These are phyloP conservation scores for Tetraodon nigroviridis DNA, from an alignment of 2,113 vertebrate species.

Conservation along the genomic window DNA sequence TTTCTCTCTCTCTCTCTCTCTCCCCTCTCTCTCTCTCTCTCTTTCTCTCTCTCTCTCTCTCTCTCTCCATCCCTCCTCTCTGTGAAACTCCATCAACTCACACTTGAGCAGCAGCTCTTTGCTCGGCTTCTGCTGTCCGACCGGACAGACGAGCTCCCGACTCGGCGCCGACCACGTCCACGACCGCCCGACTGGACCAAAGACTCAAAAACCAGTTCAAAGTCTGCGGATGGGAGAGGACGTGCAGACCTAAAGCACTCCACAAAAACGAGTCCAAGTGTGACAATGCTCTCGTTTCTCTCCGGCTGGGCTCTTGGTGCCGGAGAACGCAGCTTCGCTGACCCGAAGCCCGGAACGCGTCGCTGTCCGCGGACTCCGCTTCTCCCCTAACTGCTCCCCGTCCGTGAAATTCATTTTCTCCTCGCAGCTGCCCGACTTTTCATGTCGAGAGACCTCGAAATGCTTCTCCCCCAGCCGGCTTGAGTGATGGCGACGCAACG, in stretches of 20 bases:
- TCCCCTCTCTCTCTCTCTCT: background rate
- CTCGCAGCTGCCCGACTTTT: constrained; percentile 22
- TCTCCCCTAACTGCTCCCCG: background rate
- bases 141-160: constrained; percentile 43
- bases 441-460: background rate
- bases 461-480: background rate
- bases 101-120: constrained; percentile 38
- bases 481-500: constrained; percentile 46
- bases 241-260: constrained; percentile 22
- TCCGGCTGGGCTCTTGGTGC: constrained; percentile 10
- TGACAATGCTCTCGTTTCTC: constrained; percentile 13
- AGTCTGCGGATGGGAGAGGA: constrained; percentile 5
- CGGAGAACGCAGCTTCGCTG: background rate
- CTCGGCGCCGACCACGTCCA: constrained; percentile 26
- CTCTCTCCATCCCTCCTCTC: background rate
- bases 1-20: background rate
- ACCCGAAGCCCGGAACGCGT: background rate
- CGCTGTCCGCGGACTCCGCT: constrained; percentile 5
- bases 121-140: constrained; percentile 4
- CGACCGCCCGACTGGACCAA: constrained; percentile 9
- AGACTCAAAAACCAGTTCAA: background rate
- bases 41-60: background rate
- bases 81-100: constrained; percentile 31
- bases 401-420: constrained; percentile 11
- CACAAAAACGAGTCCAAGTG: constrained; percentile 31